Base-by-base conservation (phyloP, 2,113 vertebrate species). In the Xiphophorus hellerii region DNA sequence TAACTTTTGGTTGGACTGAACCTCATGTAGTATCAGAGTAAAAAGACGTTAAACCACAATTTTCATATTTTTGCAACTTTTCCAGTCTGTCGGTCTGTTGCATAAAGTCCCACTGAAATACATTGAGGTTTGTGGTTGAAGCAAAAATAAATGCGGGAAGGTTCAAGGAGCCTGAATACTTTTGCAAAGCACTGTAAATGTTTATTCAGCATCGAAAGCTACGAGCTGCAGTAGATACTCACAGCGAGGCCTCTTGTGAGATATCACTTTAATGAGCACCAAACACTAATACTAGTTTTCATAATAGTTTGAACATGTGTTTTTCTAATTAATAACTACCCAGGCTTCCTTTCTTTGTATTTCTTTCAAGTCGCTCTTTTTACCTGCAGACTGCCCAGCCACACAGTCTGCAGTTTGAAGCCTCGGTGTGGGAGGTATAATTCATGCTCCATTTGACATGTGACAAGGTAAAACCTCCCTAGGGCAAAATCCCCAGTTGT, bases 281-380 rank as follows among this genome's bases (percentile, higher is more conserved):
- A 69, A 80, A 84, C 74, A 63, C 69, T 63, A 74, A 61, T 66
- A 69, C 37, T 66, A 62, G 42, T 48, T 72, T 37, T 51, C 3
- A 8, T 44, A 61, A n/a, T 61, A 25, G 9, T 71, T 77, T 65
- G 12, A 29, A 42, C 3, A 28, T 14, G 73, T 54, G 15, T 74
- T 66, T 79, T 73, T 74, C 62, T 37, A n/a, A 67, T 80, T 33
- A 25, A 12, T 22, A 74, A 28, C 10, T 27, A 20, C 67, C 67
- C 51, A 58, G 9, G 9, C 22, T 58, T 58, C 22, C 51, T 58
- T 58, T 58, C 7, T 58, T 58, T 30, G 22, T 25, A 48, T 76
- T 78, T 80, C 25, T 65, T 28, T 29, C 58, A 14, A 44, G 9
- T 69, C 30, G 27, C 12, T 70, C 62, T 62, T 54, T 1, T 44